These are phyloP conservation scores for Dryoscopus gambensis DNA, from an alignment of 2,113 vertebrate species.

Conservation along the genomic window DNA sequence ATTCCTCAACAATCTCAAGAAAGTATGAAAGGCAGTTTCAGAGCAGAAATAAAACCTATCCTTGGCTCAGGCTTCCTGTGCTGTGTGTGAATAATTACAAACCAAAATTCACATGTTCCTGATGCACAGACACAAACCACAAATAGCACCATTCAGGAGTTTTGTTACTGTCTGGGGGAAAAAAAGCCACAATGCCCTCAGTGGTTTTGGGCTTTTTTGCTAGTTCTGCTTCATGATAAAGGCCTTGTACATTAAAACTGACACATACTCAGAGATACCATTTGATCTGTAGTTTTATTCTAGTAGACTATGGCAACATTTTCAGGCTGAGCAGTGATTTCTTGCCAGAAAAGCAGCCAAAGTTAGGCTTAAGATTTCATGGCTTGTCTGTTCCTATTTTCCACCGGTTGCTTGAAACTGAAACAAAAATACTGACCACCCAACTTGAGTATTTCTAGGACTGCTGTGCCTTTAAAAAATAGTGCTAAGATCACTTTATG, in stretches of 20 bases:
- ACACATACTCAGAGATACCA: neutral
- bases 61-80: neutral
- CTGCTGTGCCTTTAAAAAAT: neutral
- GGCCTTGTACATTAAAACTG: neutral
- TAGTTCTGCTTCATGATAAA: neutral
- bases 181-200: neutral
- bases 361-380: conserved; percentile 19
- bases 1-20: neutral
- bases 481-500: neutral
- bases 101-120: neutral
- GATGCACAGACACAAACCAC: neutral
- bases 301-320: neutral
- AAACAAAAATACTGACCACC: conserved; percentile 41
- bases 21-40: neutral
- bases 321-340: neutral
- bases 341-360: conserved; percentile 36
- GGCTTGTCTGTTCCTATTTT: conserved; percentile 31
- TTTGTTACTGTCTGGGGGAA: neutral
- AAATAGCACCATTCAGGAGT: neutral
- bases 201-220: neutral
- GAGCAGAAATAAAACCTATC: neutral
- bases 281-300: neutral
- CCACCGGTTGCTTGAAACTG: neutral
- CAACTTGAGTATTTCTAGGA: conserved; percentile 18
- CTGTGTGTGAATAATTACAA: neutral